phyloP scores from a whole-genome alignment of 2,113 vertebrate species.

The Protobothrops mucrosquamatus region DNA sequence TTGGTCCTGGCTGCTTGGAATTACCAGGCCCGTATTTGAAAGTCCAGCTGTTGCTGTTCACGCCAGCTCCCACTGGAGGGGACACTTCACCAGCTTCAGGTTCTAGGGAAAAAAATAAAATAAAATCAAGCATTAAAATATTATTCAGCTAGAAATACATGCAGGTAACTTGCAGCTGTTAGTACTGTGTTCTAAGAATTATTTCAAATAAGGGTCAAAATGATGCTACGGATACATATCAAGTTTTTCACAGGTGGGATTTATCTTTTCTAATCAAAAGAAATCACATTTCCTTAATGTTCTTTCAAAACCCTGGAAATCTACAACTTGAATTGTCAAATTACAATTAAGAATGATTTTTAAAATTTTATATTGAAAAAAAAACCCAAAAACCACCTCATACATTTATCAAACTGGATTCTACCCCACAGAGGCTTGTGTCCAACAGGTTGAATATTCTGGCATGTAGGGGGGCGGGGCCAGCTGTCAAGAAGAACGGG shows the following conservation, averaged over 20 bases:
- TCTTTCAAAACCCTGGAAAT: background rate
- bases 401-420: background rate
- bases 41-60: constrained; percentile 99
- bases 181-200: background rate
- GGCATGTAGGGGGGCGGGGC: too few relatives aligned
- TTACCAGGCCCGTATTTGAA: constrained; percentile 94
- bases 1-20: constrained; percentile 91
- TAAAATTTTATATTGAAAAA: background rate
- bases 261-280: background rate
- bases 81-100: constrained; percentile 95
- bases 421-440: background rate
- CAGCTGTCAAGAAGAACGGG: too few relatives aligned
- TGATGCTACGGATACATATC: background rate
- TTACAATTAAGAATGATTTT: background rate
- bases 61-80: constrained; percentile 92
- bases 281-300: background rate
- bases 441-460: background rate
- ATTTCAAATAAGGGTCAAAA: background rate
- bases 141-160: constrained; percentile 16
- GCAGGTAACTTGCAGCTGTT: background rate
- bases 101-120: constrained; percentile 73
- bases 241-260: background rate
- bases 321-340: background rate
- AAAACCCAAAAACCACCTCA: background rate
- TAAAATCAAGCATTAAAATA: constrained; percentile 45